Evolutionary conservation across 37 sponge, comb jelly and placozoan species (phyloP), one percentile per base, ranked within the genome.

Genomic region (Aplysina aerophoba): DNA sequence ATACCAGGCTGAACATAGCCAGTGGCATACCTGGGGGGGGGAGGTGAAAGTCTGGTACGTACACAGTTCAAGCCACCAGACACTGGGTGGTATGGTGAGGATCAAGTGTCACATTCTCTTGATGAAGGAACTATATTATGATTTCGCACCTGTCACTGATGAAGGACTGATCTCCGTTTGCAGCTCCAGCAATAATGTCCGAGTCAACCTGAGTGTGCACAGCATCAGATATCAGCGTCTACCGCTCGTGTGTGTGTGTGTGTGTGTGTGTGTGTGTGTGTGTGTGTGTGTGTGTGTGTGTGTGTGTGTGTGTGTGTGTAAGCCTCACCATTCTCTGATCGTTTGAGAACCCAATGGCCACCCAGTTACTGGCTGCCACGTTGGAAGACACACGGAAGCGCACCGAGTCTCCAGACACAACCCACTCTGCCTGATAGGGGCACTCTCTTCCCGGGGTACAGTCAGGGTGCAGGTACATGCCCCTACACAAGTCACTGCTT

Each of bases 281-380:
- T 44, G 50, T 44, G 50, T 44, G 50, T 44, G 50, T 44, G 50
- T 44, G 50, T 44, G 50, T 44, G 50, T 44, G 50, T 44, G 50
- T 71, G 28, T 35, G 73, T 71, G 73, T 71, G 37, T 71, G 28
- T 35, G 37, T 35, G 33, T 31, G 57, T 20, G 30, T 31, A 0
- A 59, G 2, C 34, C 81, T 62, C 56, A 87, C 88, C 88, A 91
- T 90, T 13, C 75, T 24, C 21, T 38, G 59, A 72, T 91, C 63
- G 8, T 85, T 78, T 27, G 88, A 87, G 85, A 91, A 91, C 20
- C 88, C 88, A 50, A 91, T 69, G 54, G 78, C 85, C 20, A 84
- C 88, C 88, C 85, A 87, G 22, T 67, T 15, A 64, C 77, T 17
- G 16, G 31, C 15, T 30, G 36, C 73, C 12, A 36, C 40, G 21